Evolutionary conservation across 1,140 invertebrate species (phyloP).

Genomic region (Babylonia areolata): DNA sequence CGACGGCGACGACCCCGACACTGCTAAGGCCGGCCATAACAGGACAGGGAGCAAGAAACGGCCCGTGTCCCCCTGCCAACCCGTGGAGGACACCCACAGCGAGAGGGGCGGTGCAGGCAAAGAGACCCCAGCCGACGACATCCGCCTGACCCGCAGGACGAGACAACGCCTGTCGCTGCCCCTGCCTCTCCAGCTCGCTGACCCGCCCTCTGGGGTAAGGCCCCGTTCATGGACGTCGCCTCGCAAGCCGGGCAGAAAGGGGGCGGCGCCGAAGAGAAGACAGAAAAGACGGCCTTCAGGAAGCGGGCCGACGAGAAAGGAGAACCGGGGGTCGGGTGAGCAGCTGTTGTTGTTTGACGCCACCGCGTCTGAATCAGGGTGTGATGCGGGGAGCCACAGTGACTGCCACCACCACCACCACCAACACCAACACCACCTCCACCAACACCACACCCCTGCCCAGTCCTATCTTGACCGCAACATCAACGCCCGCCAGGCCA

Average conservation of each 20-base stretch:
- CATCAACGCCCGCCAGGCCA: conserved; percentile 1
- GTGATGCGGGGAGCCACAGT: too few species aligned
- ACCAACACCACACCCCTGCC: not conserved
- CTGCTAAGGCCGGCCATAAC: too few species aligned
- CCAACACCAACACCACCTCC: too few species aligned
- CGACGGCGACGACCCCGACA: too few species aligned
- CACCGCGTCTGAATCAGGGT: too few species aligned
- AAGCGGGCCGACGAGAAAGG: not conserved
- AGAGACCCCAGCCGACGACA: not conserved
- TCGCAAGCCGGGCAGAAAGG: not conserved
- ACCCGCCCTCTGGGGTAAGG: not conserved
- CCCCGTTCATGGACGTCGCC: too few species aligned
- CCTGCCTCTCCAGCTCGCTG: not conserved
- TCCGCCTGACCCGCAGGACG: not conserved
- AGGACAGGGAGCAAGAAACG: not conserved
- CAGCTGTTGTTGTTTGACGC: too few species aligned
- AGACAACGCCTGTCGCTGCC: not conserved
- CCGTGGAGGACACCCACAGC: not conserved
- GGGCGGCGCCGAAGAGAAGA: too few species aligned
- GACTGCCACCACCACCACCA: too few species aligned
- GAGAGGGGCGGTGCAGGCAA: not conserved
- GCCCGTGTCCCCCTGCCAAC: not conserved
- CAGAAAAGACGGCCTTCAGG: not conserved
- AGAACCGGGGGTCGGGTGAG: too few species aligned
- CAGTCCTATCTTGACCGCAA: not conserved